Evolutionary conservation across 2,888 invertebrate genomes (phyloP), one percentile per base, ranked within the genome.

Genomic region (Sarcophaga subvicina): DNA sequence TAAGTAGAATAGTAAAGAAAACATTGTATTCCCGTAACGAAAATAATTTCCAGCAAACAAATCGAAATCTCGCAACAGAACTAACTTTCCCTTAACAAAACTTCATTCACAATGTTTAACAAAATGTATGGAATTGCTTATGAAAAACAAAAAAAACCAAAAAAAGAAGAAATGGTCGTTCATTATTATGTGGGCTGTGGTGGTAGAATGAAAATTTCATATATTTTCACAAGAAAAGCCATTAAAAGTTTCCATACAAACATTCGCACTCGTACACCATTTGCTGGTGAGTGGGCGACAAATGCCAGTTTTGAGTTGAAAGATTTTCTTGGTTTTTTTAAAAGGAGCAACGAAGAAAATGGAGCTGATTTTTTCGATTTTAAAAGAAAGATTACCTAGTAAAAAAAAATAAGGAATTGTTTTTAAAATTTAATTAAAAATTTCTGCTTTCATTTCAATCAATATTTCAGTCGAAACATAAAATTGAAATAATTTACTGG

Each of bases 131-230:
- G 54, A 54, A 54, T 37, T 37, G 37, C 37, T 75, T 27, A 54
- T 64, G 12, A 72, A 72, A 67, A 71, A 47, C 20, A 54, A 63
- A 63, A 37, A 17, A 20, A n/a, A n/a, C n/a, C n/a, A n/a, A 25
- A 17, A 22, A 37, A 64, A 54, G 4, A 25, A 73, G 70, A 37
- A 49, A 25, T 64, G 54, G 47, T 70, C 37, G 54, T 47, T 70
- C 22, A 49, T 66, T 71, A 80, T 80, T 76, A 59, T 76, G 79
- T 84, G 84, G 84, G 76, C 66, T 80, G 83, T 37, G 64, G 83
- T 37, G 64, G 14, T 47, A 75, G 20, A 22, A 83, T 49, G 47
- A 47, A 80, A 2, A 75, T 49, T 76, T 76, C 69, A 45, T 47
- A 64, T 10, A 79, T 45, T 27, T 80, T 76, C 12, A 8, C 37